Evolutionary conservation across 2,797 vertebrate genomes (phyloP).

Genomic region (Potorous gilbertii): DNA sequence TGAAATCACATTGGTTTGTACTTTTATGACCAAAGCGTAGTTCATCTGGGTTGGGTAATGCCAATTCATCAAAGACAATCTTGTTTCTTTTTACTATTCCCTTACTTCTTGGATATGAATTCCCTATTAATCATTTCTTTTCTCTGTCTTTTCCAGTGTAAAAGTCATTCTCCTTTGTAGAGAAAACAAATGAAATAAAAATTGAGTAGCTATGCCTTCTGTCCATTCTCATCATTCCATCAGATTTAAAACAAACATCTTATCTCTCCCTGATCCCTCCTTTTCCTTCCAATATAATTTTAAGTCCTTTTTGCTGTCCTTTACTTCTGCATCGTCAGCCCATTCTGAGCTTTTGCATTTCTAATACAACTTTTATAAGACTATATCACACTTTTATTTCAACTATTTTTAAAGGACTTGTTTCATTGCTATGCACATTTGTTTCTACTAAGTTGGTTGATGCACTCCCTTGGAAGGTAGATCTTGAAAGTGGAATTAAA

Average conservation of each 20-base stretch:
- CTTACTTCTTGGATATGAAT: neutral
- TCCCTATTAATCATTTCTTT: neutral
- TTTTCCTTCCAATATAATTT: neutral
- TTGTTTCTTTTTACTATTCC: no score
- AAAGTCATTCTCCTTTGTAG: neutral
- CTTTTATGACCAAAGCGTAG: no score
- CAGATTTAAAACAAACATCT: neutral
- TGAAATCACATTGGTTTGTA: no score
- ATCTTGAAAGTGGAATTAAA: no score
- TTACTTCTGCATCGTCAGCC: neutral
- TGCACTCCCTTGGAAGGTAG: no score
- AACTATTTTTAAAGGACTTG: neutral
- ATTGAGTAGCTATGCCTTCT: neutral
- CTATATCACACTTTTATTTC: neutral
- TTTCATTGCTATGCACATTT: no score
- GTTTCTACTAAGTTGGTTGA: no score
- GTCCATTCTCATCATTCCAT: neutral
- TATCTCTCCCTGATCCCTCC: neutral
- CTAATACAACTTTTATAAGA: neutral
- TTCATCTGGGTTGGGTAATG: no score
- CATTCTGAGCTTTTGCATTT: neutral
- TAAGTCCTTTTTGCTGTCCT: neutral
- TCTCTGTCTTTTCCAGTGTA: neutral
- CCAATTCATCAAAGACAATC: no score
- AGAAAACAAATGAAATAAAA: neutral